Percentiles rank a stretch among this genome's conserved stretches.
These are phyloP conservation scores for Drosophila kambysellisi DNA, from an alignment of 2,888 invertebrate species.

Conservation along the genomic window DNA sequence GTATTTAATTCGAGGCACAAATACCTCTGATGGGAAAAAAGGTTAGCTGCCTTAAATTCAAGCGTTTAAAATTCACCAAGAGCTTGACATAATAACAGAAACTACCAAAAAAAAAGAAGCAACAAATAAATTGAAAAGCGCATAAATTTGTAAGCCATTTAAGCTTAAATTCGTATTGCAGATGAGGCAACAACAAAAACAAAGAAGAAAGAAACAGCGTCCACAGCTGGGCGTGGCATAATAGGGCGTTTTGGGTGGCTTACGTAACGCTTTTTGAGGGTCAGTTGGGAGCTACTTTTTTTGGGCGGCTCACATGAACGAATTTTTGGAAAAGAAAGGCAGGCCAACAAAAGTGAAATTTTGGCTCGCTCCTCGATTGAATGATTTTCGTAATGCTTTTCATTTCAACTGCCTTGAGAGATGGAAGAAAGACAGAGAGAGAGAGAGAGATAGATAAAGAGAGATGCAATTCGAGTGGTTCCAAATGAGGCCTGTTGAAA, in stretches of 20 bases:
- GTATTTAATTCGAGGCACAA: constrained; percentile 14
- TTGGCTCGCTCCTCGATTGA: constrained; percentile 50
- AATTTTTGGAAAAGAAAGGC: constrained; percentile 47
- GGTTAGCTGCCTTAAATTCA: background rate
- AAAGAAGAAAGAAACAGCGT: constrained; percentile 13
- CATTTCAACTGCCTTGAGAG: constrained; percentile 20
- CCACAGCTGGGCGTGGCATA: constrained; percentile 68
- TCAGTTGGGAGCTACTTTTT: constrained; percentile 47
- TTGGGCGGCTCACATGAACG: constrained; percentile 54
- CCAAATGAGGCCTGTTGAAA: constrained; percentile 30
- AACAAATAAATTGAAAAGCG: constrained; percentile 52
- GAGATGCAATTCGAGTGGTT: constrained; percentile 28
- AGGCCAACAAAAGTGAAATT: constrained; percentile 70
- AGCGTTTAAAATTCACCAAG: constrained; percentile 23
- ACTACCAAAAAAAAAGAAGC: constrained; percentile 1
- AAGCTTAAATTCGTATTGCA: constrained; percentile 32
- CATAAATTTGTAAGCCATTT: constrained; percentile 73
- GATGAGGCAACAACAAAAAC: constrained; percentile 39
- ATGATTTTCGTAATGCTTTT: constrained; percentile 41
- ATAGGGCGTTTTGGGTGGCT: constrained; percentile 24
- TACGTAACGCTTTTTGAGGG: constrained; percentile 62
- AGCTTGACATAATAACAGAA: constrained; percentile 48
- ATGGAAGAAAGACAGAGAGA: background rate
- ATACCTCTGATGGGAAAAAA: constrained; percentile 30
- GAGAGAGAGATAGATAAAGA: background rate